Conservation (phyloP, 2,113 vertebrate species). For the Rutilus rutilus region DNA sequence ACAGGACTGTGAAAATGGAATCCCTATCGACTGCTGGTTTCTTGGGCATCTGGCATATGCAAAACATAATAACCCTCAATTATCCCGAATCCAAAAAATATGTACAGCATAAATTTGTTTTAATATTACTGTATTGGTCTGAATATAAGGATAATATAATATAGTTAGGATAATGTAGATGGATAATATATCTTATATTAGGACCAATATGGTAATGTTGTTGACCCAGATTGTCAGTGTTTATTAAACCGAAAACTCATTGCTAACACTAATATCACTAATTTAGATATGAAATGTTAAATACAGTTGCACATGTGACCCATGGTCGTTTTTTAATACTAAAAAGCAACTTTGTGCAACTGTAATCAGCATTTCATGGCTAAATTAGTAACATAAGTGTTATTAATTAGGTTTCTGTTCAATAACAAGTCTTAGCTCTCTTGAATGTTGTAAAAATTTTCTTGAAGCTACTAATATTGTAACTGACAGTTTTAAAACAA, state of each 20-base stretch:
- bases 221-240: neutral
- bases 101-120: neutral
- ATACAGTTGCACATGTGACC: neutral
- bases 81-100: neutral
- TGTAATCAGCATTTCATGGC: neutral
- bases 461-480: too few species aligned
- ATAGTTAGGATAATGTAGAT: neutral
- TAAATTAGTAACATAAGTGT: neutral
- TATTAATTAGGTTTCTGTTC: too few species aligned
- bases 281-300: too few species aligned
- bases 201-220: neutral
- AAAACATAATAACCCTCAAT: neutral
- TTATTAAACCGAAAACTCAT: neutral
- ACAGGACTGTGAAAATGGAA: conserved; percentile 25
- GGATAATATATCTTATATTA: neutral
- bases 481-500: too few species aligned
- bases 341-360: neutral
- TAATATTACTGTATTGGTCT: neutral
- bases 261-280: too few species aligned
- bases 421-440: too few species aligned
- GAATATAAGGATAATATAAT: neutral
- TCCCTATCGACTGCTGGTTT: conserved; percentile 7
- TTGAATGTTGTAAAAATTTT: too few species aligned
- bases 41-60: conserved; percentile 33
- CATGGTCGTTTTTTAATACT: neutral